Evolutionary conservation across 2,888 invertebrate genomes (phyloP).

Genomic region (Spodoptera littoralis): DNA sequence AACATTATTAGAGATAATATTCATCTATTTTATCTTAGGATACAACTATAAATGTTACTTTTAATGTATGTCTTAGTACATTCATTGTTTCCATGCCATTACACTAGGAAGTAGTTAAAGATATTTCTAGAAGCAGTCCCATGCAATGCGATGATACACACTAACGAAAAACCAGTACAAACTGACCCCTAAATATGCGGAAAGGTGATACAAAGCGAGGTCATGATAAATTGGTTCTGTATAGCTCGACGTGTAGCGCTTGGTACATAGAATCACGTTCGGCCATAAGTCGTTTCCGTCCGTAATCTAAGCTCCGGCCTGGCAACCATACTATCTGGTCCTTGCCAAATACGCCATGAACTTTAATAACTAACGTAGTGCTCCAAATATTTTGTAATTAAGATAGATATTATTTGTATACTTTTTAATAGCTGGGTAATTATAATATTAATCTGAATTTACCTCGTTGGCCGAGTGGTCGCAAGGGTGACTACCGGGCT

Average conservation of each 20-base stretch:
- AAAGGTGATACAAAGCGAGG: too few species aligned
- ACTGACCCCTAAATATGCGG: too few species aligned
- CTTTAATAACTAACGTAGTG: conserved; percentile 30
- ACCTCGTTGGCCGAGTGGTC: too few species aligned
- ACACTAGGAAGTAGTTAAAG: conserved; percentile 32
- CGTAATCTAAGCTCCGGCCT: conserved; percentile 47
- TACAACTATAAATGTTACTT: neutral
- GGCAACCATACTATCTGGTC: conserved; percentile 42
- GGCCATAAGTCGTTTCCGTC: conserved; percentile 37
- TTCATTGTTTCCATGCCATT: conserved; percentile 30
- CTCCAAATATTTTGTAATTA: conserved; percentile 9
- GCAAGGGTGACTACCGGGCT: too few species aligned
- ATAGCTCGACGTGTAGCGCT: too few species aligned
- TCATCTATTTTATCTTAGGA: too few species aligned
- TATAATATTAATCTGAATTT: too few species aligned
- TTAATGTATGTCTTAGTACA: conserved; percentile 10
- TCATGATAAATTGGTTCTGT: too few species aligned
- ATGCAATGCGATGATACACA: neutral
- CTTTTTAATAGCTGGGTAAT: neutral
- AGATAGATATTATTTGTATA: neutral
- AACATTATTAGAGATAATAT: too few species aligned
- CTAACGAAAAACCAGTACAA: too few species aligned
- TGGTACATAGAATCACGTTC: conserved; percentile 41
- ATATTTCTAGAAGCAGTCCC: conserved; percentile 25
- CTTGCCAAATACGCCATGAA: conserved; percentile 49